These are phyloP conservation scores for Neoitamus cyanurus DNA, from an alignment of 2,888 invertebrate genomes.

Conservation along the genomic window DNA sequence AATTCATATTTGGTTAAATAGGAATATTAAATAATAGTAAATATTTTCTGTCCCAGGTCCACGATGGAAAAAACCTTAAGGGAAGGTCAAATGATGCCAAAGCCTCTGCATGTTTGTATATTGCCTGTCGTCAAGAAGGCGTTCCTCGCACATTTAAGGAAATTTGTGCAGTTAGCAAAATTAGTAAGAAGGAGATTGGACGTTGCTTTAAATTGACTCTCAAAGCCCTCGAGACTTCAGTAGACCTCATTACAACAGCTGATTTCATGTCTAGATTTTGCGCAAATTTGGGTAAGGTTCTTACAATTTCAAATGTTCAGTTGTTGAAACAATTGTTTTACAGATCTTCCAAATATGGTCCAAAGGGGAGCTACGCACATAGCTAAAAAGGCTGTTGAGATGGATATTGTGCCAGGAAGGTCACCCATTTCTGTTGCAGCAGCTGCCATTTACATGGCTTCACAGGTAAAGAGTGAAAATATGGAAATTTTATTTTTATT, in stretches of 20 bases:
- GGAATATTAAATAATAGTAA: background rate
- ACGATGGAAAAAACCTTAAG: slow-evolving; percentile 94
- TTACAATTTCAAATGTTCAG: too few species aligned
- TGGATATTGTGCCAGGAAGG: slow-evolving; percentile 96
- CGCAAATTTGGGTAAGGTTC: slow-evolving; percentile 80
- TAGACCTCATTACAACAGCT: slow-evolving; percentile 96
- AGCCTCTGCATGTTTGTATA: slow-evolving; percentile 98
- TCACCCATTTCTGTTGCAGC: slow-evolving; percentile 99
- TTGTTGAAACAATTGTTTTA: background rate
- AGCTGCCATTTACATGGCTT: slow-evolving; percentile 99
- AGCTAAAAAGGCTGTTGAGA: slow-evolving; percentile 94
- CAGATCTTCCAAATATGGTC: slow-evolving; percentile 81
- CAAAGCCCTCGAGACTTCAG: slow-evolving; percentile 95
- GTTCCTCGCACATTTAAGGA: slow-evolving; percentile 99
- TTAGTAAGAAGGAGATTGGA: slow-evolving; percentile 99
- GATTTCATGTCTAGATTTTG: slow-evolving; percentile 99
- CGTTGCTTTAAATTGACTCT: slow-evolving; percentile 97
- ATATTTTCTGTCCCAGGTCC: slow-evolving; percentile 70
- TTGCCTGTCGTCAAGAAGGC: slow-evolving; percentile 98
- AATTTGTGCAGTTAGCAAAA: slow-evolving; percentile 98
- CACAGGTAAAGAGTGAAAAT: slow-evolving; percentile 73
- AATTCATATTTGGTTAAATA: too few species aligned
- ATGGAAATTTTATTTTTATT: background rate
- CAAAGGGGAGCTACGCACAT: slow-evolving; percentile 96
- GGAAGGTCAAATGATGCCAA: slow-evolving; percentile 98